Evolutionary conservation across 2,888 invertebrate genomes (phyloP), one percentile per base, ranked within the genome.

Genomic region (Microctonus brassicae): DNA sequence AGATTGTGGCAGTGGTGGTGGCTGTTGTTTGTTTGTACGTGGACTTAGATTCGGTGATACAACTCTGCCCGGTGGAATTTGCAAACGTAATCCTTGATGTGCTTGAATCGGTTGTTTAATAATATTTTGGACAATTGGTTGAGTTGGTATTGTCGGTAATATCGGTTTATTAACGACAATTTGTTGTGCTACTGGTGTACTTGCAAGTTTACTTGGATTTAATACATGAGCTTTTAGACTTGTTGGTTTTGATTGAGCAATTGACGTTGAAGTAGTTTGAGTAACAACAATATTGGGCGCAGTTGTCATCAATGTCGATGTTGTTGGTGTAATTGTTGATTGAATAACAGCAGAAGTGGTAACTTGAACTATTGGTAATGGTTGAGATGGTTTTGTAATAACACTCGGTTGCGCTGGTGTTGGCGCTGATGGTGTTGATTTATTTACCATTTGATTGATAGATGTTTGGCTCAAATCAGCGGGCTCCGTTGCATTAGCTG

Each of bases 141-240:
- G 86, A 63, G 69, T 80, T 0, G 84, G 77, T 2, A 81, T 22
- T 52, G 72, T 78, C 1, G 87, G 79, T 9, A 81, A 73, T 1
- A 78, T 58, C 6, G 84, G 75, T 76, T 86, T 87, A 0, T 81
- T 76, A 2, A 84, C 80, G 2, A 84, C 81, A 9, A 81, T 79
- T 22, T 81, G 83, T 64, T 75, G 77, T 42, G 73, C 75, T 24
- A 70, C 63, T 20, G 63, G 64, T 6, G 80, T 80, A 42, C 78
- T 81, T 1, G 74, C 82, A 17, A 84, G 75, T 76, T 86, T 86
- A 53, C 83, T 86, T 2, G 86, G 86, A 66, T 90, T 91, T 22
- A 92, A 81, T 3, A 92, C 91, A 75, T 92, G 92, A 1, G 92
- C 92, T 79, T 92, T 92, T 2, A 92, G 84, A 5, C 91, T 91